Evolutionary conservation across 2,113 vertebrate genomes (phyloP).

Genomic region (Neopipo cinnamomea): DNA sequence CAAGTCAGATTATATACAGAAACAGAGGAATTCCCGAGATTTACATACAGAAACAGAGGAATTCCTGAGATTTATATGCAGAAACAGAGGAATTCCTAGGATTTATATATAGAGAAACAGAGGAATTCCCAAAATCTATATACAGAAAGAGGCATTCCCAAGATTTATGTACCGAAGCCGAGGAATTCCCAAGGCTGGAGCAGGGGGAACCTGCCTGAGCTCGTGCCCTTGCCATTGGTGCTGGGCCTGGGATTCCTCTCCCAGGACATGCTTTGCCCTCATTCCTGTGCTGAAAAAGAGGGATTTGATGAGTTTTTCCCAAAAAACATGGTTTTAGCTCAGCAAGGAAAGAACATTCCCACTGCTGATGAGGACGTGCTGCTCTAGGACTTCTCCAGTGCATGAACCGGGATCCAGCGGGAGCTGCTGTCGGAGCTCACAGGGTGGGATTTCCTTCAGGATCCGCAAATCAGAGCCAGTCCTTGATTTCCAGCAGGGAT

Average conservation of each 20-base stretch:
- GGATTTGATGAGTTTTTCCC: background rate
- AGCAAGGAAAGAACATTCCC: background rate
- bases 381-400: background rate
- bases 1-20: background rate
- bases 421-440: background rate
- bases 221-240: fast-evolving
- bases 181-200: background rate
- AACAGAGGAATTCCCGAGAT: background rate
- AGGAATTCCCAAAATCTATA: background rate
- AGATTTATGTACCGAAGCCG: background rate
- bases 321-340: fast-evolving
- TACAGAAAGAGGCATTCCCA: background rate
- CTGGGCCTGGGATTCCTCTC: background rate
- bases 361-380: background rate
- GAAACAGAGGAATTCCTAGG: background rate
- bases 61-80: background rate
- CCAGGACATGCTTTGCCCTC: background rate
- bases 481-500: background rate
- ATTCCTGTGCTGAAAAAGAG: background rate
- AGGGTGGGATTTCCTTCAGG: background rate
- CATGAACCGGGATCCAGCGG: background rate
- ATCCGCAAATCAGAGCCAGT: background rate
- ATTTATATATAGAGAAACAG: background rate
- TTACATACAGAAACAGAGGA: background rate
- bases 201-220: background rate